Evolutionary conservation across 2,888 invertebrate species (phyloP).

Genomic region (Cheilosia pagana): DNA sequence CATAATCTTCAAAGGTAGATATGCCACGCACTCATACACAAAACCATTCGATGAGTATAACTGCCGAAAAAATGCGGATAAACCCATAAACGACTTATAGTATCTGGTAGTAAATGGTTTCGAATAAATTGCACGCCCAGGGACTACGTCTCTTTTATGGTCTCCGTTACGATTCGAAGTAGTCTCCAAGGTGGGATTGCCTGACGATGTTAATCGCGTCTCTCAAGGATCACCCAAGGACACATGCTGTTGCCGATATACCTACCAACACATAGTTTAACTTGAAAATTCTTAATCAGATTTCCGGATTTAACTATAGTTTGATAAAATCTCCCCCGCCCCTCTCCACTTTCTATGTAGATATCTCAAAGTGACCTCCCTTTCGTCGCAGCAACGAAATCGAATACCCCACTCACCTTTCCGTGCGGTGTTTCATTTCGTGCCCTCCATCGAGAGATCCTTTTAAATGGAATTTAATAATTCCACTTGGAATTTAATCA

Average conservation of each 20-base stretch:
- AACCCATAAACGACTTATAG: conserved; percentile 8
- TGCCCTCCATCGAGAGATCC: not conserved
- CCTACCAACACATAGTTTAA: no score
- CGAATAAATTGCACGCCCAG: not conserved
- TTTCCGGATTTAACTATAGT: not conserved
- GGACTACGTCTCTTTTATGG: not conserved
- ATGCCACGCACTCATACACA: not conserved
- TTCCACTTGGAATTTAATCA: conserved; percentile 36
- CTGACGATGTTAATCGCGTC: not conserved
- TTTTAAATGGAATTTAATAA: conserved; percentile 30
- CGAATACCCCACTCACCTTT: not conserved
- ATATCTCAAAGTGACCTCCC: not conserved
- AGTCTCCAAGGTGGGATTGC: not conserved
- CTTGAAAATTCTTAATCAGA: not conserved
- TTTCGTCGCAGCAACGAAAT: not conserved
- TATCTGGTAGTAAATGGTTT: not conserved
- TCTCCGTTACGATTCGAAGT: not conserved
- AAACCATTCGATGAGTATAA: not conserved
- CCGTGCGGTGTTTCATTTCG: not conserved
- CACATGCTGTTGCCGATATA: not conserved
- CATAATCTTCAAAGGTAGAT: conserved; percentile 8
- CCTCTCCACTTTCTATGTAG: not conserved
- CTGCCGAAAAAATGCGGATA: not conserved
- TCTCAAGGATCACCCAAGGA: no score
- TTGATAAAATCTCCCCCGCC: not conserved